phyloP scores from a whole-genome alignment of 2,797 vertebrate genomes.

The Chrysocyon brachyurus region DNA sequence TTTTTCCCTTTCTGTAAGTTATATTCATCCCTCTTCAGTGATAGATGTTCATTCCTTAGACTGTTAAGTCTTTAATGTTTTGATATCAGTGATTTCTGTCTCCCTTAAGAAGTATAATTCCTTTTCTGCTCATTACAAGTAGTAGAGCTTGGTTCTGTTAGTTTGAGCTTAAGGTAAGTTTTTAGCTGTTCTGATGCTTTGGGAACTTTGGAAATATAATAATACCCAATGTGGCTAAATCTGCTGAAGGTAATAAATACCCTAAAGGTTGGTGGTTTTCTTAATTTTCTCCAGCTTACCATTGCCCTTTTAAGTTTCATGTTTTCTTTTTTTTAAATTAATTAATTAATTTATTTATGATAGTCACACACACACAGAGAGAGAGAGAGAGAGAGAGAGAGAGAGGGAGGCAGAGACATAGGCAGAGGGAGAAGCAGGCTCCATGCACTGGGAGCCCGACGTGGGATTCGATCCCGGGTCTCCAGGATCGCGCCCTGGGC shows the following conservation, averaged over 20 bases:
- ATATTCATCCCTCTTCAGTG: neutral
- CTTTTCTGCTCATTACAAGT: neutral
- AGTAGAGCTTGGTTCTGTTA: neutral
- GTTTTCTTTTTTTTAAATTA: conserved; percentile 10
- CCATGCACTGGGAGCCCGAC: too few relatives aligned
- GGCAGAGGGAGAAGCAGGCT: too few relatives aligned
- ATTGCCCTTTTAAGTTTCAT: conserved; percentile 40
- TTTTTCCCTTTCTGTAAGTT: conserved; percentile 11
- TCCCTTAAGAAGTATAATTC: neutral
- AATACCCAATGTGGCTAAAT: neutral
- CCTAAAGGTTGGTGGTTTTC: neutral
- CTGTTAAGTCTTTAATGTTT: neutral
- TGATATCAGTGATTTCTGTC: neutral
- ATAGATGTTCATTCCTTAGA: neutral
- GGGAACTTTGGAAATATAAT: neutral
- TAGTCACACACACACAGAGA: too few relatives aligned
- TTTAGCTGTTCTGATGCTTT: neutral
- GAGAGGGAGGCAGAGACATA: too few relatives aligned
- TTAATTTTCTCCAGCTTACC: conserved; percentile 28
- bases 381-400: too few relatives aligned
- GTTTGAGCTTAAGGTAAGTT: neutral
- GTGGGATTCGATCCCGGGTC: too few relatives aligned
- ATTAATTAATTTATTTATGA: too few relatives aligned
- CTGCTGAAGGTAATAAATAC: neutral
- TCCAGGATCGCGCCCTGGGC: too few relatives aligned